Evolutionary conservation across 2,797 vertebrate species (phyloP), one percentile per base, ranked within the genome.

Genomic region (Florisuga fusca): DNA sequence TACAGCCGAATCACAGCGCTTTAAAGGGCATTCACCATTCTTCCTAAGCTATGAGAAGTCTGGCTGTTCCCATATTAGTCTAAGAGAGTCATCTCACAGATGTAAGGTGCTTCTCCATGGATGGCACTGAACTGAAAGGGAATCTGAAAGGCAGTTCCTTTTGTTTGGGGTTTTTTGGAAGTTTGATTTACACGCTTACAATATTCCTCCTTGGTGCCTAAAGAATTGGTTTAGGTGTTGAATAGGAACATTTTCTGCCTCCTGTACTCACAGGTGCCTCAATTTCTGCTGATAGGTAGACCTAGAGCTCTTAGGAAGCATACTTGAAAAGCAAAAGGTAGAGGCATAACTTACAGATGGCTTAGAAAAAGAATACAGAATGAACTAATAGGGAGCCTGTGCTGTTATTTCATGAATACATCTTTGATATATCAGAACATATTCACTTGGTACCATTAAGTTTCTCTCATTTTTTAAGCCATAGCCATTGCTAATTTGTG

Each of bases 1-100:
- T 90, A 16, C 38, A 72, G 68, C 69, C 95, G 87, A 92, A 83
- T 91, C 93, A 89, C n/a, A 74, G 18, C 36, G 38, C 54, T 80
- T 54, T 89, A 74, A 79, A 53, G 26, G 72, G 46, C 84, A 78
- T 58, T 58, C 80, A 61, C 68, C 50, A 67, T 61, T 59, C 68
- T 48, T 73, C 55, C 89, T 80, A 53, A 80, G 43, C 68, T 57
- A 7, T 53, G 61, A 84, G 64, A 88, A 90, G 46, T 75, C 48
- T 77, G 62, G 61, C 69, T 88, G 72, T 74, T 89, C 67, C 77
- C 53, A 7, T 50, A 4, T 51, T 27, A 20, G 55, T 20, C 20
- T 81, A 74, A 69, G 8, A 75, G 50, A 84, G 54, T 74, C 55
- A 67, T 48, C 21, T 79, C 71, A 57, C 73, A 84, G 71, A 80